Evolutionary conservation across 2,797 vertebrate species (phyloP).

Genomic region (Arnoldichthys spilopterus): DNA sequence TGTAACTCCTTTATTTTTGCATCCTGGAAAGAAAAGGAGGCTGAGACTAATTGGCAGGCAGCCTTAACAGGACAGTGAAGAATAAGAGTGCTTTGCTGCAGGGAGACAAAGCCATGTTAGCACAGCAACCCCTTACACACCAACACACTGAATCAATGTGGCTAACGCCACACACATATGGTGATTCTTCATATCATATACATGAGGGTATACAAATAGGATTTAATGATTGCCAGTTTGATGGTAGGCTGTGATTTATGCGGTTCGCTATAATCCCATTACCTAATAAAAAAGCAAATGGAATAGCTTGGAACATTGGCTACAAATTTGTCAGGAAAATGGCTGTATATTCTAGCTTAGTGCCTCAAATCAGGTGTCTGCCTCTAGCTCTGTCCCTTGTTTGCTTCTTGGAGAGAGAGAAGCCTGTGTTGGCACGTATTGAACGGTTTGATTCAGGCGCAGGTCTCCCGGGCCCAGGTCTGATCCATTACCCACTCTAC

Average conservation of each 20-base stretch:
- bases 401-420: slow-evolving; percentile 53
- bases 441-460: slow-evolving; percentile 73
- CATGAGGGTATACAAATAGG: background rate
- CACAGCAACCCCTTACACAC: slow-evolving; percentile 72
- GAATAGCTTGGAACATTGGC: background rate
- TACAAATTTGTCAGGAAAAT: slow-evolving; percentile 22
- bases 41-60: slow-evolving; percentile 76
- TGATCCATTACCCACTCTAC: slow-evolving; percentile 74
- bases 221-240: background rate
- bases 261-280: background rate
- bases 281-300: slow-evolving; percentile 6
- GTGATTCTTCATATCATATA: background rate
- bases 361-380: slow-evolving; percentile 51
- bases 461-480: slow-evolving; percentile 70
- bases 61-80: slow-evolving; percentile 69
- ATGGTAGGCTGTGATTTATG: background rate
- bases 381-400: slow-evolving; percentile 50
- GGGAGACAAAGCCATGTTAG: slow-evolving; percentile 72
- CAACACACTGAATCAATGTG: slow-evolving; percentile 76
- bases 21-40: slow-evolving; percentile 59
- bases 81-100: slow-evolving; percentile 71
- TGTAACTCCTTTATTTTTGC: slow-evolving; percentile 55
- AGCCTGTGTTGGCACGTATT: slow-evolving; percentile 67
- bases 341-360: slow-evolving; percentile 45
- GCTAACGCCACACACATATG: slow-evolving; percentile 15